Conservation (phyloP, 2,113 vertebrate species). For the Gambusia holbrooki region DNA sequence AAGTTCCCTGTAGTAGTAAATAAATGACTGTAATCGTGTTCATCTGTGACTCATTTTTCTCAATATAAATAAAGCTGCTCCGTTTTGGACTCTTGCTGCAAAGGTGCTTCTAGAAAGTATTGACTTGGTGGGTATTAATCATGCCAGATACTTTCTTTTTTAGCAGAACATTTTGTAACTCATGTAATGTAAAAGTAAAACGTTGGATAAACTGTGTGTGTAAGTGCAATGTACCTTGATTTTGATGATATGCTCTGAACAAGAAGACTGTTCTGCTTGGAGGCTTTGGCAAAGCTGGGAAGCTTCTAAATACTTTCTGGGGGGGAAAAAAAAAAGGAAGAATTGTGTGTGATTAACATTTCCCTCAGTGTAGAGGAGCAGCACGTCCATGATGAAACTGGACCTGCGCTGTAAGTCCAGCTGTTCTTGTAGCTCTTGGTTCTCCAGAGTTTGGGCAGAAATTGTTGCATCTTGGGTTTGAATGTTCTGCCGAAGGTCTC, state of each 20-base stretch:
- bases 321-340: conserved; percentile 1
- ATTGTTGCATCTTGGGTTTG: conserved; percentile 89
- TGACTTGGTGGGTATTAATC: neutral
- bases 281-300: conserved; percentile 84
- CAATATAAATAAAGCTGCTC: neutral
- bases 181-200: neutral
- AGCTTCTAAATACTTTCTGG: conserved; percentile 90
- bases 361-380: neutral
- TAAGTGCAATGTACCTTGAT: conserved; percentile 83
- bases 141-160: neutral
- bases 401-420: conserved; percentile 88
- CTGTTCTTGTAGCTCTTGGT: conserved; percentile 89
- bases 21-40: neutral
- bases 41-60: neutral
- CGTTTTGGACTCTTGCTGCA: neutral
- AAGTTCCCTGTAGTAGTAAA: neutral
- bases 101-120: neutral
- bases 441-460: conserved; percentile 84
- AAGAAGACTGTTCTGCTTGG: conserved; percentile 83
- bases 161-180: too few relatives aligned
- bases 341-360: conserved; percentile 11
- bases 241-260: conserved; percentile 86
- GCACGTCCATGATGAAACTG: neutral
- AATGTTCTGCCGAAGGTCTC: conserved; percentile 86
- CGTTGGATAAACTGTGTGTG: too few relatives aligned